Percentiles rank a stretch among this genome's conserved stretches.
phyloP scores from a whole-genome alignment of 2,888 invertebrate species.

The Anorthoa munda region DNA sequence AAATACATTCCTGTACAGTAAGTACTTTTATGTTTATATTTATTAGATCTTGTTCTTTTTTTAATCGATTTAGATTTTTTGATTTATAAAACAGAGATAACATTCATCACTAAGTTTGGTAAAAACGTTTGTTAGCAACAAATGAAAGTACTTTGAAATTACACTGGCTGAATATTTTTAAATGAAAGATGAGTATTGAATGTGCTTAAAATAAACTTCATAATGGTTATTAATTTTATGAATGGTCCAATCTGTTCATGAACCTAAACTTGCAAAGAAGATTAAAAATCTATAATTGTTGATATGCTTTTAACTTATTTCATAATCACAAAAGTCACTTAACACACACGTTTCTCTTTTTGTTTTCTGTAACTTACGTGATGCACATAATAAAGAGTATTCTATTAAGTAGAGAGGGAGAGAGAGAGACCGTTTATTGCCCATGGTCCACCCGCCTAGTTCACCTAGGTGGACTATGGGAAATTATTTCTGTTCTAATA shows the following conservation, averaged over 20 bases:
- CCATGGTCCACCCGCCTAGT: no score
- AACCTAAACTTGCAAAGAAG: not conserved
- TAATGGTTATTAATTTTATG: not conserved
- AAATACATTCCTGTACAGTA: slow-evolving; percentile 86
- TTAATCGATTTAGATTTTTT: not conserved
- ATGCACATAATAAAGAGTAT: not conserved
- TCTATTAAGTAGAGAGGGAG: not conserved
- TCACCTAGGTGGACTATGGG: no score
- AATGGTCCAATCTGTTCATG: not conserved
- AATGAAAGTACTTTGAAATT: not conserved
- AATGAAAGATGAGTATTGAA: not conserved
- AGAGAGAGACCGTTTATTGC: no score
- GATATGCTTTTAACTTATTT: not conserved
- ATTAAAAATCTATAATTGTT: no score
- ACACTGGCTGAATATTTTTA: not conserved
- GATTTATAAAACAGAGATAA: not conserved
- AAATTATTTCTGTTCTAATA: not conserved
- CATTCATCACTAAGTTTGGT: not conserved
- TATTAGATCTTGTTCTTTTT: not conserved
- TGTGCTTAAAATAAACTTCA: not conserved
- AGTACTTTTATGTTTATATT: slow-evolving; percentile 70
- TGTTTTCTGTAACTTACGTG: not conserved
- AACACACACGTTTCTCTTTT: not conserved
- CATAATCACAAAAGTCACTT: not conserved
- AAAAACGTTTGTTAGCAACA: not conserved